Conservation (phyloP, 2,888 invertebrate species). For the Gortyna flavago region DNA sequence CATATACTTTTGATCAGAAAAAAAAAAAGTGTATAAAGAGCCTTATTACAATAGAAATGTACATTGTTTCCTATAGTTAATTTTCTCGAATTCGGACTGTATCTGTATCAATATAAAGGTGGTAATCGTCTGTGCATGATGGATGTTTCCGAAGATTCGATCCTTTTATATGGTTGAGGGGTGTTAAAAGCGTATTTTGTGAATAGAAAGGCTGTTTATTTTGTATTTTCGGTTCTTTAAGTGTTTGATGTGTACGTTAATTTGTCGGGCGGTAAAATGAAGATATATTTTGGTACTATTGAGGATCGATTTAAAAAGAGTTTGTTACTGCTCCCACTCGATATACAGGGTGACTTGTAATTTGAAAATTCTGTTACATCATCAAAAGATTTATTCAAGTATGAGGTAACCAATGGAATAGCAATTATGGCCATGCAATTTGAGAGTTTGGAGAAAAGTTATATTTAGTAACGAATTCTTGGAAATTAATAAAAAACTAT, state of each 20-base stretch:
- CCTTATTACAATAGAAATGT: conserved; percentile 56
- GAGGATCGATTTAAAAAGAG: conserved; percentile 16
- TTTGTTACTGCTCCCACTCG: neutral
- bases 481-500: neutral
- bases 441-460: neutral
- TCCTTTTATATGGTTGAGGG: conserved; percentile 53
- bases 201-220: conserved; percentile 57
- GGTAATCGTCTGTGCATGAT: conserved; percentile 24
- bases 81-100: conserved; percentile 37
- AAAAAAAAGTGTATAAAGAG: conserved; percentile 58
- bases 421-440: neutral
- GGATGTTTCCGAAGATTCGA: conserved; percentile 47
- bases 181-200: conserved; percentile 61
- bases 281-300: conserved; percentile 11
- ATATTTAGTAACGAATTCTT: neutral
- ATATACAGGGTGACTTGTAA: neutral
- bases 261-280: conserved; percentile 21
- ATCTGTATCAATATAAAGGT: conserved; percentile 3
- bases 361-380: neutral
- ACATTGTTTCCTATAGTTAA: conserved; percentile 21
- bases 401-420: neutral
- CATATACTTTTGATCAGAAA: conserved; percentile 74
- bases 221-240: conserved; percentile 48
- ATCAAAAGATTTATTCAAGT: neutral
- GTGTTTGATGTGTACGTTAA: conserved; percentile 43